A percentile compares a stretch with the other conserved stretches of the same genome.
Conservation (phyloP, 2,888 invertebrate genomes). For the Orthosia incerta region DNA sequence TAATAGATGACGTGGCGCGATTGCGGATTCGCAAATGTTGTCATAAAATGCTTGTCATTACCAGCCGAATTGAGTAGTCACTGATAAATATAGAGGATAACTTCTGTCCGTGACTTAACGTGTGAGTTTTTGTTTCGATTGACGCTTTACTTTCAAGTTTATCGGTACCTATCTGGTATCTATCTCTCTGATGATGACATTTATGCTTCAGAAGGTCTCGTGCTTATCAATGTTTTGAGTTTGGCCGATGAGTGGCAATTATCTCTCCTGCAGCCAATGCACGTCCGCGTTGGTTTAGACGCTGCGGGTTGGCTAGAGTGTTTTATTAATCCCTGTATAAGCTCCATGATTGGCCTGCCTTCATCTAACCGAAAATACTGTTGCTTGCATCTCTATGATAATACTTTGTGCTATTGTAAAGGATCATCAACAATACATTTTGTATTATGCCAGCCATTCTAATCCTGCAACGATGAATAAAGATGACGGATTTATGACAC, state of each 20-base stretch:
- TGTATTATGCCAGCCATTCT: conserved; percentile 18
- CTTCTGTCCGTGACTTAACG: conserved; percentile 3
- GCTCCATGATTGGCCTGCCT: not conserved
- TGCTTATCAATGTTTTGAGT: conserved; percentile 1
- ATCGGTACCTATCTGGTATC: not conserved
- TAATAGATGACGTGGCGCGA: conserved; percentile 21
- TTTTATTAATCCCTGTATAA: not conserved
- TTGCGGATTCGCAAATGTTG: conserved; percentile 44
- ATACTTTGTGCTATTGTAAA: conserved; percentile 1
- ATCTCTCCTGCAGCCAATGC: not conserved
- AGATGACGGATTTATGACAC: not conserved
- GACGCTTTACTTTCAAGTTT: not conserved
- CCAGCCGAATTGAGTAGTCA: conserved; percentile 4
- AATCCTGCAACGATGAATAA: conserved; percentile 24
- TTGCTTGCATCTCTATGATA: not conserved
- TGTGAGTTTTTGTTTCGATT: conserved; percentile 1
- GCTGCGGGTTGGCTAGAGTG: conserved; percentile 6
- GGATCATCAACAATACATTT: conserved; percentile 7
- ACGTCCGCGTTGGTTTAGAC: not conserved
- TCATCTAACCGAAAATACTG: conserved; percentile 7
- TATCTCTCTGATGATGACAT: not conserved
- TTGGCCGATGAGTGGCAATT: not conserved
- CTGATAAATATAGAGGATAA: conserved; percentile 14
- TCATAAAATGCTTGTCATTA: conserved; percentile 44
- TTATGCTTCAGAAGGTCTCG: not conserved